Evolutionary conservation across 2,797 vertebrate species (phyloP), one percentile per base, ranked within the genome.

Genomic region (Cryptoprocta ferox): DNA sequence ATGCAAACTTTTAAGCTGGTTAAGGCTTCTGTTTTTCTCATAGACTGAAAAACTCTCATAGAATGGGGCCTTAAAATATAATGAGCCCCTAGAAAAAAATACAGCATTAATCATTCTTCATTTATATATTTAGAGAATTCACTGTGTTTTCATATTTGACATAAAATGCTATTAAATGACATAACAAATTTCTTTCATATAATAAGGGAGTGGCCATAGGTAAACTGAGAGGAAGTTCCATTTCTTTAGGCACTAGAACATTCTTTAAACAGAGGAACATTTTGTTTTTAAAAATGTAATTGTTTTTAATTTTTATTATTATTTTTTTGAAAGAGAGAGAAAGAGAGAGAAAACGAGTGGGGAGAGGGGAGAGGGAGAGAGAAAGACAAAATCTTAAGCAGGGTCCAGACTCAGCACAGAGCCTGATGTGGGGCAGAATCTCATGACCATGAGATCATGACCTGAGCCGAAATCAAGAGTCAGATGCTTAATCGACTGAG

Each of bases 231-330:
- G 13, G 12, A 66, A 84, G 7, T 76, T 96, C 39, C 78, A 32
- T 91, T 95, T 93, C 37, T 73, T 95, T 45, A 83, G 16, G 37
- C 7, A 91, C 42, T 21, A 82, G 63, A 93, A 93, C 8, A 93
- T 85, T 96, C 32, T 85, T 85, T 83, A 16, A 45, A 73, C 16
- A 95, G 37, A 35, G 85, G 8, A 96, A 86, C 13, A 87, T 50
- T 10, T 94, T 50, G 35, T 32, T 97, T 98, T 97, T 80, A 81
- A 98, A 98, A 96, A 95, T 65, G 61, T 45, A 92, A 93, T 50
- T 80, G 56, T 59, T 59, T 10, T 59, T 59, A 59, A 59, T 59
- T 59, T 59, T 59, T 19, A 19, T 56, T 56, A 21, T 56, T 8
- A 9, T 24, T 59, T 59, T 59, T 56, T 59, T 59, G 21, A 9